Evolutionary conservation across 2,113 vertebrate genomes (phyloP).

Genomic region (Otis tarda): DNA sequence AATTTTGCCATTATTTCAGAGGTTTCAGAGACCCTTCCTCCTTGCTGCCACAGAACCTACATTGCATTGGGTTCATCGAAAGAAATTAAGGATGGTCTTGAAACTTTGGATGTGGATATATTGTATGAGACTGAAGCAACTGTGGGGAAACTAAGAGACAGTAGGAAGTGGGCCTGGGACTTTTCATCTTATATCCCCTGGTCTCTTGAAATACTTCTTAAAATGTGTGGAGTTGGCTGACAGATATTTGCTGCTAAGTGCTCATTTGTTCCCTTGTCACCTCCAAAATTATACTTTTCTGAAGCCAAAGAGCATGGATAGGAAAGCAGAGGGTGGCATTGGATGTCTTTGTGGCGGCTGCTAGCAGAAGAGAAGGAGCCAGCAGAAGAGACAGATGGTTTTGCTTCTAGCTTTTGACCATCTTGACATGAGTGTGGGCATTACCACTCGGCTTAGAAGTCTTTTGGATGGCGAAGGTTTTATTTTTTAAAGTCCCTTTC

Average conservation of each 20-base stretch:
- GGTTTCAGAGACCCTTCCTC: neutral
- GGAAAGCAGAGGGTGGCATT: neutral
- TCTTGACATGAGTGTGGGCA: neutral
- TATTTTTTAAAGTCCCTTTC: neutral
- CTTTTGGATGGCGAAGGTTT: neutral
- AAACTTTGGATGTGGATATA: neutral
- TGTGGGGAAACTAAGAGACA: neutral
- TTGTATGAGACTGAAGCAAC: neutral
- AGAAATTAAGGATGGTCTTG: neutral
- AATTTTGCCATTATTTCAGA: neutral
- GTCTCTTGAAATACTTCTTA: neutral
- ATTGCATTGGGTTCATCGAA: neutral
- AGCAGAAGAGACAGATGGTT: neutral
- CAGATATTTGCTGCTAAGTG: neutral
- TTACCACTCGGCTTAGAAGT: neutral
- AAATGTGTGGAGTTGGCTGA: neutral
- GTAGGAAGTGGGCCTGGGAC: neutral
- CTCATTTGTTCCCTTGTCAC: neutral
- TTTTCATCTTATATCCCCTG: neutral
- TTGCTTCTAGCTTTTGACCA: neutral
- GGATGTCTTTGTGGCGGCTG: accelerated
- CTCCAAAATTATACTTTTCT: neutral
- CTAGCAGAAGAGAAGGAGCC: neutral
- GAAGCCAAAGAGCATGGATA: neutral
- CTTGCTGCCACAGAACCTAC: accelerated